These are phyloP conservation scores for Drosophila aff. DNA, from an alignment of 1,140 invertebrate species.

Conservation along the genomic window DNA sequence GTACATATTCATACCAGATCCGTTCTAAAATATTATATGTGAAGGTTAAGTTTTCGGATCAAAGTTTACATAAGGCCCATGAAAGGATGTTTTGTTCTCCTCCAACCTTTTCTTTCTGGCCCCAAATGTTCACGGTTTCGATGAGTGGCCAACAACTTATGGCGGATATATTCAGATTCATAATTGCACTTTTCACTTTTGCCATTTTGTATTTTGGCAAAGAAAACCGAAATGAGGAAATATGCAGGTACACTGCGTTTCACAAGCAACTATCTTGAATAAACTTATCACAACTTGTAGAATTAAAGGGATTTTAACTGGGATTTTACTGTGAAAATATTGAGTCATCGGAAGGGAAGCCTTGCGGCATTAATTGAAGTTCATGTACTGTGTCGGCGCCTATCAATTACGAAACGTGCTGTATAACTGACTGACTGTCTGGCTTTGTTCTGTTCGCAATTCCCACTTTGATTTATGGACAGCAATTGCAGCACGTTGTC, in stretches of 20 bases:
- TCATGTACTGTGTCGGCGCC: background rate
- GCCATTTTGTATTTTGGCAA: constrained; percentile 51
- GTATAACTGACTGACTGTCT: constrained; percentile 8
- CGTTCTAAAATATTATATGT: constrained; percentile 5
- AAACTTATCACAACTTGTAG: background rate
- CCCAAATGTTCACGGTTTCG: constrained; percentile 14
- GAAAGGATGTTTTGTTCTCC: constrained; percentile 14
- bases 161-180: constrained; percentile 22
- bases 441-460: constrained; percentile 3
- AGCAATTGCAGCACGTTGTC: constrained; percentile 15
- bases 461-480: constrained; percentile 30
- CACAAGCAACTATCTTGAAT: background rate
- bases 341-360: constrained; percentile 12
- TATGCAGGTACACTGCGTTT: constrained; percentile 18
- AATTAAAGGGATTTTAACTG: background rate
- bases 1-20: background rate
- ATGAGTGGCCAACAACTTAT: constrained; percentile 29
- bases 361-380: constrained; percentile 20
- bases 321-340: background rate
- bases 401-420: constrained; percentile 23
- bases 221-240: background rate
- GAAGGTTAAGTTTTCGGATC: background rate
- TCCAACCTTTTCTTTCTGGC: background rate
- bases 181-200: constrained; percentile 37
- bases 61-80: constrained; percentile 9